Conservation (phyloP, 1,140 invertebrate genomes). For the Saxidomus purpurata region DNA sequence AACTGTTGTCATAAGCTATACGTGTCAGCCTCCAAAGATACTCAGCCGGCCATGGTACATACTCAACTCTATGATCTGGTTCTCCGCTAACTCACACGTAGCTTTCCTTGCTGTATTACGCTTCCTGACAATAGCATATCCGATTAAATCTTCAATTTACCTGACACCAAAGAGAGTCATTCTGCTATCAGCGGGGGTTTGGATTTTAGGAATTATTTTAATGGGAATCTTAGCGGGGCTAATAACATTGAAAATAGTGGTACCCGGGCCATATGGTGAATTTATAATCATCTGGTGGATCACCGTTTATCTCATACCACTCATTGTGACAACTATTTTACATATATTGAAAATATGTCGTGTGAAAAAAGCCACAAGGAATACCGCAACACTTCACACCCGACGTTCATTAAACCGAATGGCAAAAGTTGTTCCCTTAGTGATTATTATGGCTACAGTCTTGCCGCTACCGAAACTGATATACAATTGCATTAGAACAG, state of each 20-base stretch:
- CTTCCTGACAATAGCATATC: constrained; percentile 45
- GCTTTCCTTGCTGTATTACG: constrained; percentile 50
- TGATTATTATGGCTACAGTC: constrained; percentile 45
- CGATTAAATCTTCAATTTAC: background rate
- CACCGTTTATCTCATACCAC: constrained; percentile 50
- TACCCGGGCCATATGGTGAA: constrained; percentile 2
- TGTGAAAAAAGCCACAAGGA: constrained; percentile 7
- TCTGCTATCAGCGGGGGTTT: background rate
- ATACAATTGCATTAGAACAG: background rate
- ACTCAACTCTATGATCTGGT: constrained; percentile 49
- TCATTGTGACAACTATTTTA: constrained; percentile 37
- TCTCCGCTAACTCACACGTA: constrained; percentile 58
- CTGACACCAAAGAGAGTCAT: constrained; percentile 37
- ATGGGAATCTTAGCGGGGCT: constrained; percentile 31
- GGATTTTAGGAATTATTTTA: constrained; percentile 25
- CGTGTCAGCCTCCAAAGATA: background rate
- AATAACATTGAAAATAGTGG: constrained; percentile 8
- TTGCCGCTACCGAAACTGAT: constrained; percentile 54
- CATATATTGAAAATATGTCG: constrained; percentile 40
- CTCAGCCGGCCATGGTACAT: constrained; percentile 30
- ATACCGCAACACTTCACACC: background rate
- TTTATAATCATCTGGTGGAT: constrained; percentile 60
- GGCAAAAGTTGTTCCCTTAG: constrained; percentile 49
- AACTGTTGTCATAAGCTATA: background rate
- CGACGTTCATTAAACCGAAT: constrained; percentile 32